phyloP scores from a whole-genome alignment of 2,888 invertebrate genomes.

The Leucophora obtusa region DNA sequence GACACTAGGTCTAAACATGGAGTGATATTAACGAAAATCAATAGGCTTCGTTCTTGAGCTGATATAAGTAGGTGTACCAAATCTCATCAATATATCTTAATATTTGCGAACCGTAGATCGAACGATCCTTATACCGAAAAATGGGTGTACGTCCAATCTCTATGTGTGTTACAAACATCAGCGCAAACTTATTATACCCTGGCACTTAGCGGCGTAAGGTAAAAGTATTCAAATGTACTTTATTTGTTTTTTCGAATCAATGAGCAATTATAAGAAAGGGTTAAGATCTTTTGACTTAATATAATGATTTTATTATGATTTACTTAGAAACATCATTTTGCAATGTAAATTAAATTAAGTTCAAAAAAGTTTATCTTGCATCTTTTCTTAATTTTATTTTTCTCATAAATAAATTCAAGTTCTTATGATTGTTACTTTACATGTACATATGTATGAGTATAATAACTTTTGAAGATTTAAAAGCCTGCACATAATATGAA shows the following conservation, averaged over 20 bases:
- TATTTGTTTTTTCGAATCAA: neutral
- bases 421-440: slow-evolving; percentile 18
- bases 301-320: neutral
- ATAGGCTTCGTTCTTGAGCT: too few relatives aligned
- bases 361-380: slow-evolving; percentile 37
- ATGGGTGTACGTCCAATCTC: too few relatives aligned
- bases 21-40: too few relatives aligned
- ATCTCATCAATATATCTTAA: too few relatives aligned
- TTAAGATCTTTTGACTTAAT: neutral
- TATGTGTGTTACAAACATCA: too few relatives aligned
- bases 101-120: too few relatives aligned
- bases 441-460: neutral
- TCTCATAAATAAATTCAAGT: slow-evolving; percentile 21
- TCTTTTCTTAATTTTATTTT: slow-evolving; percentile 8
- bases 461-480: slow-evolving; percentile 16
- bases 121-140: too few relatives aligned
- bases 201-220: too few relatives aligned
- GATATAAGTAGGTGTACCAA: too few relatives aligned
- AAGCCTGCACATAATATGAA: slow-evolving; percentile 28
- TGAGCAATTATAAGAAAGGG: neutral
- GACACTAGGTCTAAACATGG: too few relatives aligned
- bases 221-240: too few relatives aligned
- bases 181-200: too few relatives aligned
- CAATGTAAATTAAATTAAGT: slow-evolving; percentile 35
- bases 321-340: neutral